phyloP scores from a whole-genome alignment of 2,797 vertebrate genomes.

The Catamblyrhynchus diadema region DNA sequence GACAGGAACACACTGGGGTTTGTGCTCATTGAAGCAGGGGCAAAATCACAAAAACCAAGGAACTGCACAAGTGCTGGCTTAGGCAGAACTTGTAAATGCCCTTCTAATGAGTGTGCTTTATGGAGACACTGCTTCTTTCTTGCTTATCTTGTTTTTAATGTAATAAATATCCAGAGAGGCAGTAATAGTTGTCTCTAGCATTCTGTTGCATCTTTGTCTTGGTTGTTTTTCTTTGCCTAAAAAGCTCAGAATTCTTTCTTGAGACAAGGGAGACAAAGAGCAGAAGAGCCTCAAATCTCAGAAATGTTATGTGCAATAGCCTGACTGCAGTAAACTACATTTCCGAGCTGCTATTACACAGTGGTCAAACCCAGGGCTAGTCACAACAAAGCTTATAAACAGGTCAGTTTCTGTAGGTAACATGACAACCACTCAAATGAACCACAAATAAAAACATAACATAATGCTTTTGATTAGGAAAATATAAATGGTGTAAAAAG shows the following conservation, averaged over 20 bases:
- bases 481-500: background rate
- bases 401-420: background rate
- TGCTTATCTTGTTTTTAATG: conserved; percentile 5
- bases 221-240: background rate
- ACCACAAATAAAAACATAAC: background rate
- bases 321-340: background rate
- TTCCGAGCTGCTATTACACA: background rate
- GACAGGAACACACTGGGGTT: background rate
- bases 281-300: background rate
- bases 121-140: background rate
- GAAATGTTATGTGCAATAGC: background rate
- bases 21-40: background rate
- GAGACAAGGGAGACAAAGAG: conserved; percentile 1
- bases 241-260: conserved; percentile 41
- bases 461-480: background rate
- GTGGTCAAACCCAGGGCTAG: background rate
- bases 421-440: background rate
- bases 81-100: background rate
- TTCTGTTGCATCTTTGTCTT: background rate
- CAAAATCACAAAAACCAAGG: background rate
- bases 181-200: background rate
- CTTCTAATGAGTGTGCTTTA: background rate
- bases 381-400: background rate
- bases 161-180: background rate
- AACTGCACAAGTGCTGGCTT: background rate